These are phyloP conservation scores for Podarcis siculus DNA, from an alignment of 2,797 vertebrate genomes.

Conservation along the genomic window DNA sequence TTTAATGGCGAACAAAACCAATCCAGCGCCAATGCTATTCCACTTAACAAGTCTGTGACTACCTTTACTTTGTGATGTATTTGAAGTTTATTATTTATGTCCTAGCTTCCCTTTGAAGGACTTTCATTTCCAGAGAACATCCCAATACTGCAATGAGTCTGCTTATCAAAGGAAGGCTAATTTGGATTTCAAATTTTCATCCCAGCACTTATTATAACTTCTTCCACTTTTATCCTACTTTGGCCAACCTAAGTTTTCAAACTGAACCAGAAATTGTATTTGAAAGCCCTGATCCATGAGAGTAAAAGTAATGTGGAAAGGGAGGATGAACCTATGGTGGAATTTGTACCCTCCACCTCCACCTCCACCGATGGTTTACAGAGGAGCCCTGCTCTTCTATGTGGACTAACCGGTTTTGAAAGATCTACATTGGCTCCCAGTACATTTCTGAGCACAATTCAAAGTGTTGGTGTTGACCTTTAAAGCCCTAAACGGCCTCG, in stretches of 20 bases:
- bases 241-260: not conserved
- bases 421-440: no score
- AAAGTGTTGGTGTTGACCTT: no score
- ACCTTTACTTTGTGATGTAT: not conserved
- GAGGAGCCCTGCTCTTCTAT: not conserved
- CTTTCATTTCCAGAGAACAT: not conserved
- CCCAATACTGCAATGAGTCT: not conserved
- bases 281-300: not conserved
- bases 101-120: not conserved
- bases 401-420: no score
- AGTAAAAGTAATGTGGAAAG: not conserved
- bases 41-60: not conserved
- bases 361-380: not conserved
- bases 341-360: not conserved
- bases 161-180: not conserved
- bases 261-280: not conserved
- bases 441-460: no score
- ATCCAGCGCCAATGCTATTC: not conserved
- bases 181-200: not conserved
- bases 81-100: slow-evolving; percentile 9
- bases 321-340: not conserved
- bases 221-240: not conserved
- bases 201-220: not conserved
- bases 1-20: slow-evolving; percentile 1
- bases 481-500: no score